Evolutionary conservation across 2,113 vertebrate genomes (phyloP).

Genomic region (Cathartes aura): DNA sequence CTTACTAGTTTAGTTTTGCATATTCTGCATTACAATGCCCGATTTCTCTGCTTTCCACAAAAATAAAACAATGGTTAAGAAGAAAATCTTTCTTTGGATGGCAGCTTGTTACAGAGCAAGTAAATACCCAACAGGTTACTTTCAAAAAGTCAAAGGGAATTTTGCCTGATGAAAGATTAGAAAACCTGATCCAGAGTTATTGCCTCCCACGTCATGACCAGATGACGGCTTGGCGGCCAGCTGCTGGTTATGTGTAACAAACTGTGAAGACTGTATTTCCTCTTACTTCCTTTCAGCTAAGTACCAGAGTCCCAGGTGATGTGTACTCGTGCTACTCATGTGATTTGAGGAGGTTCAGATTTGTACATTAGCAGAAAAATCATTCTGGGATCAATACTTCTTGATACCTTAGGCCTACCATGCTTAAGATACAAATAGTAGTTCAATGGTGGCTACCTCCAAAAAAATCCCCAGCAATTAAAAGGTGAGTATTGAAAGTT

Average conservation of each 20-base stretch:
- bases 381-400: neutral
- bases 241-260: neutral
- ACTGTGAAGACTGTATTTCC: neutral
- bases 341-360: neutral
- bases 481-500: neutral
- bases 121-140: neutral
- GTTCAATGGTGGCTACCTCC: neutral
- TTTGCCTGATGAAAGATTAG: neutral
- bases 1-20: neutral
- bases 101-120: neutral
- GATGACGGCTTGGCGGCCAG: neutral
- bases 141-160: neutral
- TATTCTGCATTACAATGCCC: neutral
- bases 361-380: neutral
- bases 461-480: neutral
- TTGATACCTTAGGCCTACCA: neutral
- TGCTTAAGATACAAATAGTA: neutral
- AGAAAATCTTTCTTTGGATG: neutral
- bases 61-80: neutral
- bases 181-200: neutral
- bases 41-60: neutral
- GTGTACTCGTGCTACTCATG: neutral
- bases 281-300: neutral
- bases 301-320: neutral
- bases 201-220: neutral